Evolutionary conservation across 2,888 invertebrate species (phyloP).

Genomic region (Melanostoma mellinum): DNA sequence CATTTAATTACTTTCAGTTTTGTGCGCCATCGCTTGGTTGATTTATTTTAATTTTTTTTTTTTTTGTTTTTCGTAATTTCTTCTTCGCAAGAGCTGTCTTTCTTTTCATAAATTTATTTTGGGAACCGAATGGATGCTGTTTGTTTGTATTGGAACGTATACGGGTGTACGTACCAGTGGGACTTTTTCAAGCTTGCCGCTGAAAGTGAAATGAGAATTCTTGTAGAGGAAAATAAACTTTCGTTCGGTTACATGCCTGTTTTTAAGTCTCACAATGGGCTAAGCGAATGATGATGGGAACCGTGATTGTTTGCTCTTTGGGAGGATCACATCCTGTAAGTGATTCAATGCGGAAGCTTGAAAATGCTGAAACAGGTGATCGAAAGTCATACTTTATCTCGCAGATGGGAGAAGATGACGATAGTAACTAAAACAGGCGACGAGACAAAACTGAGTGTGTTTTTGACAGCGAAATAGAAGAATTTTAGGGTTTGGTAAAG

Average conservation of each 20-base stretch:
- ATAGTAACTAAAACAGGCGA: too few species aligned
- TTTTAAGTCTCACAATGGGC: constrained; percentile 17
- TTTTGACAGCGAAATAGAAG: too few species aligned
- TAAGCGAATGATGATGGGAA: constrained; percentile 20
- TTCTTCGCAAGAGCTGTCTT: constrained; percentile 1
- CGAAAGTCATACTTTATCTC: background rate
- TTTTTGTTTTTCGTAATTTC: constrained; percentile 12
- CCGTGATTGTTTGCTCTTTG: background rate
- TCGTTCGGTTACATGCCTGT: constrained; percentile 52
- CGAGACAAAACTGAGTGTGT: too few species aligned
- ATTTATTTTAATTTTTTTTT: constrained; percentile 20
- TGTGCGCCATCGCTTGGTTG: constrained; percentile 26
- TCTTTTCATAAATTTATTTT: constrained; percentile 40
- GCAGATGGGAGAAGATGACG: too few species aligned
- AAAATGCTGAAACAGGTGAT: constrained; percentile 2
- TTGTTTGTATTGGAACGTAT: constrained; percentile 7
- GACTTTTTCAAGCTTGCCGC: constrained; percentile 18
- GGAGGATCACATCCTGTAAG: constrained; percentile 31
- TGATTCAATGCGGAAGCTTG: background rate
- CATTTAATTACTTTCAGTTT: constrained; percentile 68
- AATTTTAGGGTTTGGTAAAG: too few species aligned
- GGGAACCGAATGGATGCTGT: constrained; percentile 24
- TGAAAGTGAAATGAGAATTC: constrained; percentile 67
- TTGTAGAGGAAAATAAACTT: constrained; percentile 55
- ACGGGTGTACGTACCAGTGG: constrained; percentile 17